Evolutionary conservation across 2,113 vertebrate genomes (phyloP).

Genomic region (Xyrauchen texanus): DNA sequence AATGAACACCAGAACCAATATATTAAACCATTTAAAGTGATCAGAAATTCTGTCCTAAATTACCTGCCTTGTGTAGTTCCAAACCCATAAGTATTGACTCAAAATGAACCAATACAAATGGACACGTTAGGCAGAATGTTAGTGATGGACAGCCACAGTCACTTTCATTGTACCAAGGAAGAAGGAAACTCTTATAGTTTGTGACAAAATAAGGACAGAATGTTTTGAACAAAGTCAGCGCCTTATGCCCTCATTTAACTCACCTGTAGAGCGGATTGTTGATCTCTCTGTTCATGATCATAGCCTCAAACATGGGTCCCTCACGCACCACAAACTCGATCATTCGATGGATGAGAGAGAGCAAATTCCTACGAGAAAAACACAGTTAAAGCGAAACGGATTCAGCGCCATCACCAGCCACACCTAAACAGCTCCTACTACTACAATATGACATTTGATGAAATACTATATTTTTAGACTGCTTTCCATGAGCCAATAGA

Average conservation of each 20-base stretch:
- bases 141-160: no score
- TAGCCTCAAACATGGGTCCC: slow-evolving; percentile 99
- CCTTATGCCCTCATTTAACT: slow-evolving; percentile 20
- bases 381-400: slow-evolving; percentile 99
- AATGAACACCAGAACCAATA: no score
- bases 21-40: no score
- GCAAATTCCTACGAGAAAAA: slow-evolving; percentile 99
- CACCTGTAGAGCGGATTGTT: slow-evolving; percentile 99
- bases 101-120: no score
- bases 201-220: no score
- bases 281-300: slow-evolving; percentile 99
- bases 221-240: no score
- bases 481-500: slow-evolving; percentile 15
- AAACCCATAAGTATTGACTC: no score
- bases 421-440: slow-evolving; percentile 9
- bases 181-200: no score
- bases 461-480: slow-evolving; percentile 27
- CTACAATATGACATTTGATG: slow-evolving; percentile 18
- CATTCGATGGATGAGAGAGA: slow-evolving; percentile 99
- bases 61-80: no score
- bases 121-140: no score
- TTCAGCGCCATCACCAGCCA: slow-evolving; percentile 78
- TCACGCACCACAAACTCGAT: slow-evolving; percentile 99
- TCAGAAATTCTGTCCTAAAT: no score
- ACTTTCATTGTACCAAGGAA: no score